Conservation (phyloP, 2,113 vertebrate species). For the Paedocypris sp. region DNA sequence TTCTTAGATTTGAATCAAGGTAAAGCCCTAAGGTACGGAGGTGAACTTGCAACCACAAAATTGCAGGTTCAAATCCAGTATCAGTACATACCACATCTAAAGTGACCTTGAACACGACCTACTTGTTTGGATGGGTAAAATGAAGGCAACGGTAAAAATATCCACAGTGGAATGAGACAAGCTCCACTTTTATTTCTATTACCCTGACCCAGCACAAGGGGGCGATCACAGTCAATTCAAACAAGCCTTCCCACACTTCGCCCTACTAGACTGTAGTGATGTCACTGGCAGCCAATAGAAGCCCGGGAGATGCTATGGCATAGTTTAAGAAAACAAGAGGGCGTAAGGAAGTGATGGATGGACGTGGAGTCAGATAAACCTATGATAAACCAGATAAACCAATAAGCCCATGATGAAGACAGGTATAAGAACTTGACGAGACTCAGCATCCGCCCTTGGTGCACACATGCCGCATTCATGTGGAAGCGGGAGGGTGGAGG, state of each 20-base stretch:
- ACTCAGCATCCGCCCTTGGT: background rate
- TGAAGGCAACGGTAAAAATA: too few species aligned
- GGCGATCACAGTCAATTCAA: constrained; percentile 41
- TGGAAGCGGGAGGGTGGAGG: background rate
- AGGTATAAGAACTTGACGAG: background rate
- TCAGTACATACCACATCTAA: too few species aligned
- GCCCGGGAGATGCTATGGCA: constrained; percentile 24
- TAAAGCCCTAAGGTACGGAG: too few species aligned
- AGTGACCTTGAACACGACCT: too few species aligned
- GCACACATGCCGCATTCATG: background rate
- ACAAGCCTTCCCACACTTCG: constrained; percentile 29
- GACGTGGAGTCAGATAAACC: constrained; percentile 20
- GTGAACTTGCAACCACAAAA: too few species aligned
- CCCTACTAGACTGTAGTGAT: constrained; percentile 53
- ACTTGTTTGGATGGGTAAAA: too few species aligned
- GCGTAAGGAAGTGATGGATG: background rate
- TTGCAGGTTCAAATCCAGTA: too few species aligned
- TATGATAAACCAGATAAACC: background rate
- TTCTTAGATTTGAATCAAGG: too few species aligned
- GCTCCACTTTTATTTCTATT: too few species aligned
- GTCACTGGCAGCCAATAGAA: constrained; percentile 64
- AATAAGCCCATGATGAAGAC: too few species aligned
- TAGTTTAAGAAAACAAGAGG: background rate
- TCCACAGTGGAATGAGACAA: too few species aligned
- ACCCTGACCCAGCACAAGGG: constrained; percentile 41